A percentile compares a stretch with the other conserved stretches of the same genome.
phyloP scores from a whole-genome alignment of 2,113 vertebrate genomes.

The Callaeas wilsoni region DNA sequence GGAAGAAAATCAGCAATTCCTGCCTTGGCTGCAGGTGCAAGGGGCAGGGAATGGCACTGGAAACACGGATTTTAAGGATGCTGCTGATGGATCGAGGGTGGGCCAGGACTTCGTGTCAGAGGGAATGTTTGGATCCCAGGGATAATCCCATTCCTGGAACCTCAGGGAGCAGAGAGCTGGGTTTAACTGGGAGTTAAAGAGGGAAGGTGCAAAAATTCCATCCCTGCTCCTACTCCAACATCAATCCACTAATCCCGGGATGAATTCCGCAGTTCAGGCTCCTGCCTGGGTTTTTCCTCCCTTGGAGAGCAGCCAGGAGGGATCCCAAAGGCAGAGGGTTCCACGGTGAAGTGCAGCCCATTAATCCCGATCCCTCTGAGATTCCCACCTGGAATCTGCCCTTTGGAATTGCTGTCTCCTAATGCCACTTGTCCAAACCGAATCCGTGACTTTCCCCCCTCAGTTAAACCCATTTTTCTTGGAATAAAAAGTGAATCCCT shows the following conservation, averaged over 20 bases:
- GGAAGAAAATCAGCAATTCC: background rate
- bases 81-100: background rate
- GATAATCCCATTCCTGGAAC: background rate
- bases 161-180: background rate
- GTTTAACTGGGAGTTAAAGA: background rate
- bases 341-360: accelerated
- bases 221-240: background rate
- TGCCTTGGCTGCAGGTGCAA: background rate
- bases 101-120: accelerated
- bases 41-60: background rate
- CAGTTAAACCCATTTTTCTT: background rate
- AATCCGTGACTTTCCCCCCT: background rate
- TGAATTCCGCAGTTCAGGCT: background rate
- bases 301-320: background rate
- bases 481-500: background rate
- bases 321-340: background rate
- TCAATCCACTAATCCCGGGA: background rate
- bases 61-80: background rate
- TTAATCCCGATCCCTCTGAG: background rate
- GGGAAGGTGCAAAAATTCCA: background rate
- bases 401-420: background rate
- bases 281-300: background rate
- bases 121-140: background rate
- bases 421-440: background rate
- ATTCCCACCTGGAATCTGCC: background rate